These are phyloP conservation scores for Coptodon bakossiorum DNA, from an alignment of 2,113 vertebrate genomes.

Conservation along the genomic window DNA sequence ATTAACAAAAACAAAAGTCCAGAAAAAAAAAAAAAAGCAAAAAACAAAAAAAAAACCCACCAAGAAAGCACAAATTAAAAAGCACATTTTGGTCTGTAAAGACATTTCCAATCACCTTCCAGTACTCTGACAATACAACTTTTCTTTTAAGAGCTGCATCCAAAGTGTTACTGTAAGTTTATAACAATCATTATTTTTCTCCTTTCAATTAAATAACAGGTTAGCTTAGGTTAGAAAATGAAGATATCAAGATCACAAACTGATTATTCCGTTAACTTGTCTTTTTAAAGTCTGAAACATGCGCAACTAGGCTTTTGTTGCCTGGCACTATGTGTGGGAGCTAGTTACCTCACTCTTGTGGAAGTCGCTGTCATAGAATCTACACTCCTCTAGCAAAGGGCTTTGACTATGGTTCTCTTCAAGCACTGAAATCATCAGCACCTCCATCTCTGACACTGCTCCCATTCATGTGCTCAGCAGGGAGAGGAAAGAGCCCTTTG, in stretches of 20 bases:
- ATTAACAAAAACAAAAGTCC: slow-evolving; percentile 1
- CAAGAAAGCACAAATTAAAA: neutral
- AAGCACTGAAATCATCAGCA: slow-evolving; percentile 69
- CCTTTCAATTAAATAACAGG: neutral
- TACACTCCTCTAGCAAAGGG: slow-evolving; percentile 63
- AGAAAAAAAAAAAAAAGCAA: rapidly evolving
- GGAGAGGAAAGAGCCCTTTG: slow-evolving; percentile 46
- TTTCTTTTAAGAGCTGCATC: neutral
- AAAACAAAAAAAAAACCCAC: neutral
- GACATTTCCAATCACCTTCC: neutral
- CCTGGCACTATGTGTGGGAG: slow-evolving; percentile 4
- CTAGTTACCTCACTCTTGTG: slow-evolving; percentile 71
- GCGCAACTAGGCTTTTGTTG: neutral
- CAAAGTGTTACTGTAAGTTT: neutral
- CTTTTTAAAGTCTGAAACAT: neutral
- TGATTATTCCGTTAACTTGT: neutral
- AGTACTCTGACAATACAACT: neutral
- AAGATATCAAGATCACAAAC: neutral
- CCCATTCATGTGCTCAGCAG: slow-evolving; percentile 63
- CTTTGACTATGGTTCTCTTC: slow-evolving; percentile 58
- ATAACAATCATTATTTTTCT: neutral
- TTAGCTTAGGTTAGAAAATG: neutral
- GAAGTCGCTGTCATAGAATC: slow-evolving; percentile 64
- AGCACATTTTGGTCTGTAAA: neutral
- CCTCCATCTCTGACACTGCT: slow-evolving; percentile 63